These are phyloP conservation scores for Pyralis farinalis DNA, from an alignment of 2,888 invertebrate species.

Conservation along the genomic window DNA sequence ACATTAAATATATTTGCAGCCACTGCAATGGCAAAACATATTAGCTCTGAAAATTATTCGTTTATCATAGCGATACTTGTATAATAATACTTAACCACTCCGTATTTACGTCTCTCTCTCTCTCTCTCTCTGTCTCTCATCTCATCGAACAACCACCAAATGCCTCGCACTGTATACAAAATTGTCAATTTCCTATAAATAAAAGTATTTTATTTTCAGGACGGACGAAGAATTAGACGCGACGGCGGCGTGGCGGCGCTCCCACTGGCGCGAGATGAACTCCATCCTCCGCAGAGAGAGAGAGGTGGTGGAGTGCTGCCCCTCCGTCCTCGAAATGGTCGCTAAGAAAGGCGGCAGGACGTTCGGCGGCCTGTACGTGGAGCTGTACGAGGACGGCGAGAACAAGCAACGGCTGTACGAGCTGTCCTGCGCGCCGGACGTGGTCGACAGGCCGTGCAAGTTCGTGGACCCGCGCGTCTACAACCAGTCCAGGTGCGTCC, in stretches of 20 bases:
- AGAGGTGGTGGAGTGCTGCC: constrained; percentile 88
- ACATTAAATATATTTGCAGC: no score
- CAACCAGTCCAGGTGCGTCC: constrained; percentile 89
- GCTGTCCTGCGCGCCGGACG: constrained; percentile 86
- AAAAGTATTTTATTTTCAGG: constrained; percentile 34
- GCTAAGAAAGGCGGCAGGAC: constrained; percentile 89
- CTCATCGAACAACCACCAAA: no score
- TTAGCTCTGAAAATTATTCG: no score
- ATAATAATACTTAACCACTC: no score
- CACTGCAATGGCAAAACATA: no score
- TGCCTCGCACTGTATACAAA: no score
- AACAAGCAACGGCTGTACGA: constrained; percentile 89
- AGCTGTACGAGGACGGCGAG: constrained; percentile 87
- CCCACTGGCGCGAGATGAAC: constrained; percentile 84
- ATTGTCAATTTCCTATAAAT: no score
- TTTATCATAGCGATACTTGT: no score
- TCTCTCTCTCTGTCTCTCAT: no score
- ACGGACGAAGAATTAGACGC: constrained; percentile 65
- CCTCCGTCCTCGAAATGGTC: constrained; percentile 88
- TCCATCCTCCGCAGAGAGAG: constrained; percentile 79
- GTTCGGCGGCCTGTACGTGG: constrained; percentile 85
- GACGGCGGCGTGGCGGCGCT: constrained; percentile 73
- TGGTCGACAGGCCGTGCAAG: constrained; percentile 86
- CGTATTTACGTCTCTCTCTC: no score
- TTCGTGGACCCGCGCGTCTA: constrained; percentile 87